Percentiles rank a stretch among this genome's conserved stretches.
phyloP scores from a whole-genome alignment of 2,888 invertebrate genomes.

The Buathra laborator region DNA sequence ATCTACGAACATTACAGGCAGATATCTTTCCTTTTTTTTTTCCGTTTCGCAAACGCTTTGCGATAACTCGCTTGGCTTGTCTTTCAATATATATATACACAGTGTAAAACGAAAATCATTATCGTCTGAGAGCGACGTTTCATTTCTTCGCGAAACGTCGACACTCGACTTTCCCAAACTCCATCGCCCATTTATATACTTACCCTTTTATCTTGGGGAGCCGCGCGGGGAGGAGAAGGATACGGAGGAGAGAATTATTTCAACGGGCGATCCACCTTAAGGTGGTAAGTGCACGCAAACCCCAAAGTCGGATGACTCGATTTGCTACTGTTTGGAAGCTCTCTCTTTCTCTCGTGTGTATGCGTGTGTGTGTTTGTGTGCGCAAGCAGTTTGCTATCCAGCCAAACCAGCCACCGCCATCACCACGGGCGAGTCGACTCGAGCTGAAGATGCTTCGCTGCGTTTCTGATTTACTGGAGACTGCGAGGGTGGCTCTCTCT shows the following conservation, averaged over 20 bases:
- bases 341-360: neutral
- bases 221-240: neutral
- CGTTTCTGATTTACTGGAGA: constrained; percentile 80
- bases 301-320: constrained; percentile 72
- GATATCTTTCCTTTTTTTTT: constrained; percentile 12
- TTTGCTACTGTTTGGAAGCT: constrained; percentile 66
- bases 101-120: constrained; percentile 15
- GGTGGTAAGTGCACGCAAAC: constrained; percentile 70
- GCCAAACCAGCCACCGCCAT: constrained; percentile 57
- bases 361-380: neutral
- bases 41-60: constrained; percentile 38
- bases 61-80: constrained; percentile 21
- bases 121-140: neutral
- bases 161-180: neutral
- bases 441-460: constrained; percentile 80
- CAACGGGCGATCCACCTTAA: constrained; percentile 44
- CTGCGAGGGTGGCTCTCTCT: constrained; percentile 55
- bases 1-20: constrained; percentile 48
- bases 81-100: neutral
- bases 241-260: constrained; percentile 35
- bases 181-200: constrained; percentile 56
- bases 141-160: neutral
- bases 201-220: constrained; percentile 57
- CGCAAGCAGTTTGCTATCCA: constrained; percentile 11
- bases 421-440: constrained; percentile 61